Base-by-base conservation (phyloP, 2,113 vertebrate species). In the Ranitomeya variabilis region DNA sequence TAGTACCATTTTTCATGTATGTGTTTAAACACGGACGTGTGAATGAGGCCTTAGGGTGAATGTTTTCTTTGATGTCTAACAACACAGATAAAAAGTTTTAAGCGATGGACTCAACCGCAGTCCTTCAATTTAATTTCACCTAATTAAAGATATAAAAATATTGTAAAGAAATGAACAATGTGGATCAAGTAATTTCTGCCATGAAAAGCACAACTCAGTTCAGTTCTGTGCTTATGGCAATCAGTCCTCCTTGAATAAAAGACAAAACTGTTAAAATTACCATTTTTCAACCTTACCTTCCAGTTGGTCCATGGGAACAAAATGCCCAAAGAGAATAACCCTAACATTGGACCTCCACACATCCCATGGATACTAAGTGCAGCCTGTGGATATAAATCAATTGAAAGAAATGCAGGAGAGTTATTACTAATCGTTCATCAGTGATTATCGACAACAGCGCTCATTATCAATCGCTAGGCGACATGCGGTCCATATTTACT, bases 281-380 rank as follows among this genome's bases (percentile, higher is more conserved):
- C 4, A 7, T 2, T 52, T 4, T 15, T 10, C 15, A 37, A 59
- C 0, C 92, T 94, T 94, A 97, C 97, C 96, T 96, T 96, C 92
- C 96, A 95, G 89, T 96, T 97, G 80, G 93, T 93, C 76, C 95
- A 97, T 74, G 97, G 97, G 89, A 97, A 97, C 71, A 97, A 0
- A 64, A 97, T 94, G 80, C 97, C 97, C 57, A 97, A 84, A 8
- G 94, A 94, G 90, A 97, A 97, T 57, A 97, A 90, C 1, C 97
- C 97, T 73, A 97, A 90, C 94, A 96, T 95, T 0, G 97, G 97
- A 0, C 97, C 97, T 0, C 97, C 96, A 2, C 96, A 97, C 95
- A 97, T 97, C 16, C 97, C 97, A 0, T 95, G 97, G 83, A 97
- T 97, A 86, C 96, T 96, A 60, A 97, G 95, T 1, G 97, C 93